A percentile compares a stretch with the other conserved stretches of the same genome.
These are phyloP conservation scores for Pogonus chalceus DNA, from an alignment of 1,140 invertebrate species.

Conservation along the genomic window DNA sequence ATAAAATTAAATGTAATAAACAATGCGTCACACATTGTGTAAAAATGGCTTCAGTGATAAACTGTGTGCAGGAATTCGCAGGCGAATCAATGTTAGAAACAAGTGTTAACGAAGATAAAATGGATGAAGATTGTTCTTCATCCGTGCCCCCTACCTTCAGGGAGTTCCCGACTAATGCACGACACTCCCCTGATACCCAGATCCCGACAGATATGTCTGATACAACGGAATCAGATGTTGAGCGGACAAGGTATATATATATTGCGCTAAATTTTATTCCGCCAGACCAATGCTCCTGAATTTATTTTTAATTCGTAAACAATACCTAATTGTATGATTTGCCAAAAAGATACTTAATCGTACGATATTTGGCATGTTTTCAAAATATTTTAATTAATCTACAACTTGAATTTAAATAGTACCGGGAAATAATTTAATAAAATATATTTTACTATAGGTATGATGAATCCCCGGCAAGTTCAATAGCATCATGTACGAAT, in stretches of 20 bases:
- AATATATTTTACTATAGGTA: not conserved
- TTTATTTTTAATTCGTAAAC: not conserved
- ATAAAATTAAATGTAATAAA: not conserved
- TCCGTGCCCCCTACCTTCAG: constrained; percentile 14
- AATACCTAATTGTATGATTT: not conserved
- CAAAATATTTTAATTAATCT: too few relatives aligned
- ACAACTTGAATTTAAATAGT: too few relatives aligned
- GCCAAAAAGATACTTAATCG: too few relatives aligned
- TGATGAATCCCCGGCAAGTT: constrained; percentile 15
- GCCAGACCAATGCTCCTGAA: not conserved
- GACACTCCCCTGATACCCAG: constrained; percentile 24
- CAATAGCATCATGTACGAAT: constrained; percentile 46
- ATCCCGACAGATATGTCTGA: constrained; percentile 69
- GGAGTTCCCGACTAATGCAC: constrained; percentile 27
- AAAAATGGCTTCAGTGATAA: constrained; percentile 12
- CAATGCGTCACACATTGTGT: constrained; percentile 19
- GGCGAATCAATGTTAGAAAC: not conserved
- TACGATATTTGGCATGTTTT: too few relatives aligned
- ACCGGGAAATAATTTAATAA: too few relatives aligned
- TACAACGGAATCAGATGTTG: constrained; percentile 70
- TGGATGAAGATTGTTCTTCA: constrained; percentile 7
- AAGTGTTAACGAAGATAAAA: not conserved
- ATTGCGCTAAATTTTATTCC: not conserved
- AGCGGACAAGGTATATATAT: constrained; percentile 23
- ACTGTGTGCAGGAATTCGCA: constrained; percentile 10